A percentile compares a stretch with the other conserved stretches of the same genome.
phyloP scores from a whole-genome alignment of 1,140 invertebrate species.

The Macrobrachium rosenbergii region DNA sequence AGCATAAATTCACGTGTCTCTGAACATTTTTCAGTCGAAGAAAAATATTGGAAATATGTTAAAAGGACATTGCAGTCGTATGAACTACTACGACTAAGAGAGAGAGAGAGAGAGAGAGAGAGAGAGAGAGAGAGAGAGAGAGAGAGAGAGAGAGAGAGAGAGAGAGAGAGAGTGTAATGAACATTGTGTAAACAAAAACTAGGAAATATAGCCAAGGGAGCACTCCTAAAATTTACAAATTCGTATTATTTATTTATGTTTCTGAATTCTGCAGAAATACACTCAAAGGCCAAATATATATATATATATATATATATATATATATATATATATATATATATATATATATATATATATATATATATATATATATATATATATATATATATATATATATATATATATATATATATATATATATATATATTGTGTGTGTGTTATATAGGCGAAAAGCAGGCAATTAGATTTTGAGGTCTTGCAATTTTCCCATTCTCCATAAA shows the following conservation, averaged over 20 bases:
- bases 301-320: neutral
- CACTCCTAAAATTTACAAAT: neutral
- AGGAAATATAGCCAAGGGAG: neutral
- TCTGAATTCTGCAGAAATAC: neutral
- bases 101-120: slow-evolving; percentile 20
- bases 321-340: neutral
- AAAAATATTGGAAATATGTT: neutral
- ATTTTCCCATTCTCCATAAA: neutral
- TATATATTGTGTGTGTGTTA: too few relatives aligned
- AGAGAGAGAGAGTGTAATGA: neutral
- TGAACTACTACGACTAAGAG: too few relatives aligned
- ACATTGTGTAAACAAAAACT: neutral
- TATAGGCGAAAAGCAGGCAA: neutral
- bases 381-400: slow-evolving; percentile 22
- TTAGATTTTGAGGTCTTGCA: neutral
- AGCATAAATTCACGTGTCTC: too few relatives aligned
- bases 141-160: slow-evolving; percentile 20
- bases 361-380: slow-evolving; percentile 2
- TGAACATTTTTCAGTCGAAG: neutral
- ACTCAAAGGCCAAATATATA: neutral
- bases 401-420: slow-evolving; percentile 5
- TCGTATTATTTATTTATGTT: too few relatives aligned
- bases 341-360: neutral
- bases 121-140: slow-evolving; percentile 16
- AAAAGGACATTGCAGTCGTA: neutral